Percentiles rank a stretch among this genome's conserved stretches.
phyloP scores from a whole-genome alignment of 2,888 invertebrate species.

The Tupiocoris notatus region DNA sequence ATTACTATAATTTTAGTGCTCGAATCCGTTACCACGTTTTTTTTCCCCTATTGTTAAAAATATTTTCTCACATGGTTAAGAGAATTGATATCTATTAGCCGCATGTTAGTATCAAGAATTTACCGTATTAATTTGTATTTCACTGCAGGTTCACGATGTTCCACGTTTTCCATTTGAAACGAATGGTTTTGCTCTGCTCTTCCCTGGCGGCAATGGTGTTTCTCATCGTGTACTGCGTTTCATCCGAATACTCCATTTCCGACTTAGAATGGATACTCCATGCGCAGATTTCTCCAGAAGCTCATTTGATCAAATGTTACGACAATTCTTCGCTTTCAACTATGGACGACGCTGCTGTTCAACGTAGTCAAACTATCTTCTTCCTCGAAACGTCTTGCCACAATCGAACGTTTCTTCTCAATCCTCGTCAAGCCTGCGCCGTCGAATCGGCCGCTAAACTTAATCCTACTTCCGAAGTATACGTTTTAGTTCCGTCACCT shows the following conservation, averaged over 20 bases:
- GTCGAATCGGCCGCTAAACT: constrained; percentile 66
- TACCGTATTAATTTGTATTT: no score
- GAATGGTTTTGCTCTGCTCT: not conserved
- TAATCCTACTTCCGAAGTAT: constrained; percentile 61
- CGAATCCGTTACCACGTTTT: no score
- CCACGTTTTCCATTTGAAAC: not conserved
- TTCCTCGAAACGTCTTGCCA: constrained; percentile 68
- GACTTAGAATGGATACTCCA: constrained; percentile 14
- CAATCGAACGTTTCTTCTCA: constrained; percentile 55
- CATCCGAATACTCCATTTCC: not conserved
- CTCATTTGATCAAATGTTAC: constrained; percentile 35
- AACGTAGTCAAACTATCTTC: constrained; percentile 59
- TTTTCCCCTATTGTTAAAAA: no score
- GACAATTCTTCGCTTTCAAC: not conserved
- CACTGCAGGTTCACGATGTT: not conserved
- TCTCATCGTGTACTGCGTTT: not conserved
- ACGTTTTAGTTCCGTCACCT: constrained; percentile 52
- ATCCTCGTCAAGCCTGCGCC: constrained; percentile 65
- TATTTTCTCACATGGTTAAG: no score
- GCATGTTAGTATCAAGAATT: no score
- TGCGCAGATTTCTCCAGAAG: constrained; percentile 8
- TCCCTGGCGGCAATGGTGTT: not conserved
- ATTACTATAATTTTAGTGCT: no score
- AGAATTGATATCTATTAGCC: no score
- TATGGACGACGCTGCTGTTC: constrained; percentile 26